phyloP scores from a whole-genome alignment of 1,140 invertebrate genomes.

The Drosophila melanogaster region DNA sequence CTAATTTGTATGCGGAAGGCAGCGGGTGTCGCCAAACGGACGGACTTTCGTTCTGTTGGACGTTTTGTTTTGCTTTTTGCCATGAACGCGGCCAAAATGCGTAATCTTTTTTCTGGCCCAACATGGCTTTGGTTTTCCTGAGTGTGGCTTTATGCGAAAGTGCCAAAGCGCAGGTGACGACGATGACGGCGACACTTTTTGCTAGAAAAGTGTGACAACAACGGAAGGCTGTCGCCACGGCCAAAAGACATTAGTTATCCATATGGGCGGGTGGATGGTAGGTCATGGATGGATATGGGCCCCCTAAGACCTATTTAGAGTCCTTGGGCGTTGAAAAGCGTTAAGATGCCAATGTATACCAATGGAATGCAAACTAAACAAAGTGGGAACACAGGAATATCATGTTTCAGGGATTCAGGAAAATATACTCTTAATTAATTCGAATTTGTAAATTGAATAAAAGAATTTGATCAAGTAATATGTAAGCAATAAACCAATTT shows the following conservation, averaged over 20 bases:
- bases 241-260: slow-evolving; percentile 41
- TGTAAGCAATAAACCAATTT: too few species aligned
- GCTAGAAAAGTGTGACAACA: slow-evolving; percentile 35
- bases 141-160: slow-evolving; percentile 69
- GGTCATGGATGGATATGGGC: slow-evolving; percentile 23
- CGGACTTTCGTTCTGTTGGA: slow-evolving; percentile 37
- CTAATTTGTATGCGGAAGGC: slow-evolving; percentile 78
- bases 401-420: too few species aligned
- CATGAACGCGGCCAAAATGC: slow-evolving; percentile 69
- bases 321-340: not conserved
- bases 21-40: slow-evolving; percentile 52
- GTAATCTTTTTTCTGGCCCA: slow-evolving; percentile 65
- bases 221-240: slow-evolving; percentile 36
- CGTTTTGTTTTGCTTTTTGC: slow-evolving; percentile 35
- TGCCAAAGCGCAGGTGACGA: slow-evolving; percentile 75
- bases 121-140: slow-evolving; percentile 26
- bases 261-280: slow-evolving; percentile 2
- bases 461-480: too few species aligned
- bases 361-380: not conserved
- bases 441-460: too few species aligned
- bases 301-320: not conserved
- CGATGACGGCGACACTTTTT: slow-evolving; percentile 51
- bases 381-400: too few species aligned
- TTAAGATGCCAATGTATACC: not conserved
- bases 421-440: too few species aligned